Evolutionary conservation across 2,888 invertebrate species (phyloP).

Genomic region (Drosophila suboccidentalis): DNA sequence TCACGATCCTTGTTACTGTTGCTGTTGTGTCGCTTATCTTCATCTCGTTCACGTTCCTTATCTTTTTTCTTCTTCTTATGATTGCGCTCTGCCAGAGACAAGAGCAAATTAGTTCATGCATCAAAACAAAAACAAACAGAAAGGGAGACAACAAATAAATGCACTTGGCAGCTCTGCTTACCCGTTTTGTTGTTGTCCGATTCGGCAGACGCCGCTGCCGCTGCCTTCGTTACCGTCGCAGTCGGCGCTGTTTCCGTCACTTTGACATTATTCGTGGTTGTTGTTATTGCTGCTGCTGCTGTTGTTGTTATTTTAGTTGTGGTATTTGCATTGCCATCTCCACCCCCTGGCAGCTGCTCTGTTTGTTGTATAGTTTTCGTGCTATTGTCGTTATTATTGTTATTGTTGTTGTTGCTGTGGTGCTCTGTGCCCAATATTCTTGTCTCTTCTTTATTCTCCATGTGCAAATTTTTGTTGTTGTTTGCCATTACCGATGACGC

Average conservation of each 20-base stretch:
- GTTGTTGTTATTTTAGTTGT: slow-evolving; percentile 41
- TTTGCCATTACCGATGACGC: slow-evolving; percentile 46
- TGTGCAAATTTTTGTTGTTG: slow-evolving; percentile 42
- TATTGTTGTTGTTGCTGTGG: slow-evolving; percentile 30
- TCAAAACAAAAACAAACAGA: slow-evolving; percentile 27
- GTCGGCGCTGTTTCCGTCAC: slow-evolving; percentile 45
- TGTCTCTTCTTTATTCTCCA: slow-evolving; percentile 37
- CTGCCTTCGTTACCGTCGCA: slow-evolving; percentile 11
- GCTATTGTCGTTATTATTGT: slow-evolving; percentile 40
- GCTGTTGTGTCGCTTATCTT: slow-evolving; percentile 59
- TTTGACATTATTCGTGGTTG: slow-evolving; percentile 55
- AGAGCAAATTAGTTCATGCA: slow-evolving; percentile 26
- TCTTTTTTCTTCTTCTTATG: slow-evolving; percentile 85
- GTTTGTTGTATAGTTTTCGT: slow-evolving; percentile 41
- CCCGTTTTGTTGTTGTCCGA: slow-evolving; percentile 59
- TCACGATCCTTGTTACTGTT: slow-evolving; percentile 45
- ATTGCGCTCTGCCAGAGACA: slow-evolving; percentile 70
- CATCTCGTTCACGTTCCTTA: slow-evolving; percentile 81
- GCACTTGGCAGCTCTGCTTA: slow-evolving; percentile 59
- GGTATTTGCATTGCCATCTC: slow-evolving; percentile 62
- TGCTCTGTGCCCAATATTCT: slow-evolving; percentile 39
- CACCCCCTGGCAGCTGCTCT: slow-evolving; percentile 40
- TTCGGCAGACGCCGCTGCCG: slow-evolving; percentile 35
- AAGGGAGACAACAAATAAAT: slow-evolving; percentile 14
- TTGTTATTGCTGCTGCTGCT: slow-evolving; percentile 20